These are phyloP conservation scores for Penaeus chinensis DNA, from an alignment of 1,140 invertebrate genomes.

Conservation along the genomic window DNA sequence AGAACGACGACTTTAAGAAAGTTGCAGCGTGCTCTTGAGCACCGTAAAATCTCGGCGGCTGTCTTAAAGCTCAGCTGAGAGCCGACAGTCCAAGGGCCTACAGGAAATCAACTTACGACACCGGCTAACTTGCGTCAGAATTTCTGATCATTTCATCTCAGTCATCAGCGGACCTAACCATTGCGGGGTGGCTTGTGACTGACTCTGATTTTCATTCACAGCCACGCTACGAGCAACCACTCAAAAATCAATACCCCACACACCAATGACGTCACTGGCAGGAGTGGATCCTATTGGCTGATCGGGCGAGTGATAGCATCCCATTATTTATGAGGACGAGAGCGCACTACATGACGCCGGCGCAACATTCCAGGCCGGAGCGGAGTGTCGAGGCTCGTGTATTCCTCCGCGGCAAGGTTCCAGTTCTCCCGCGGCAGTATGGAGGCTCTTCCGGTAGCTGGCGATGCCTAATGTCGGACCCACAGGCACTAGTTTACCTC, in stretches of 20 bases:
- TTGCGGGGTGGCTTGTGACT: constrained; percentile 37
- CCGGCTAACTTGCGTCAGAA: constrained; percentile 35
- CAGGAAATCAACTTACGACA: constrained; percentile 29
- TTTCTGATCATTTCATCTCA: constrained; percentile 27
- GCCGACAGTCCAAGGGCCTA: too few relatives aligned
- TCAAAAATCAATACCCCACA: constrained; percentile 64
- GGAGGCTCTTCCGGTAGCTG: constrained; percentile 51
- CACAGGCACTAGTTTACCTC: constrained; percentile 44
- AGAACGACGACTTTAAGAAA: not conserved
- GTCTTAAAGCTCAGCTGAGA: constrained; percentile 27
- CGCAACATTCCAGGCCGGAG: constrained; percentile 59
- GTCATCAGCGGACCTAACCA: constrained; percentile 32
- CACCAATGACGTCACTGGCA: constrained; percentile 62
- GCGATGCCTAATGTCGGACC: constrained; percentile 55
- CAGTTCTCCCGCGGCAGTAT: constrained; percentile 59
- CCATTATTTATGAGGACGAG: constrained; percentile 64
- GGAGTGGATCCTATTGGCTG: constrained; percentile 58
- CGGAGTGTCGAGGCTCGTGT: constrained; percentile 49
- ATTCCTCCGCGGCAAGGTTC: constrained; percentile 58
- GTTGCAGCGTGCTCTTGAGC: not conserved
- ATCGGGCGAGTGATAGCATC: constrained; percentile 63
- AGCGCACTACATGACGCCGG: constrained; percentile 63
- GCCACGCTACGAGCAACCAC: constrained; percentile 61
- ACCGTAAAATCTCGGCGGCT: not conserved
- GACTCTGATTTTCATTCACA: constrained; percentile 64